Evolutionary conservation across 2,113 vertebrate genomes (phyloP), one percentile per base, ranked within the genome.

Genomic region (Nannobrachium achirus): DNA sequence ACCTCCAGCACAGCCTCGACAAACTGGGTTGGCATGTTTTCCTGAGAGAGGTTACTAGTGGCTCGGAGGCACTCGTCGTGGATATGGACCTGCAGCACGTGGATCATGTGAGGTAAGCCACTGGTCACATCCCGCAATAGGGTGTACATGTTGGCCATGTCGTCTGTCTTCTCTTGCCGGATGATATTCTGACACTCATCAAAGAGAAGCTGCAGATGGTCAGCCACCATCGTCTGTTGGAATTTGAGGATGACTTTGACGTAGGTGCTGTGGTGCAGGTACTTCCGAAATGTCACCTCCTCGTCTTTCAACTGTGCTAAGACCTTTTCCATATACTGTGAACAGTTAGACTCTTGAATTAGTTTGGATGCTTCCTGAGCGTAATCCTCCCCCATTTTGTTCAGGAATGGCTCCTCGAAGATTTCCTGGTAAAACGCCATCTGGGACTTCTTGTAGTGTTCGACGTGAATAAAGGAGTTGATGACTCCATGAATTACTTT

Each of bases 381-480:
- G 91, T 98, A 99, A 94, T 99, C 98, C 89, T 99, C 98, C 89
- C 98, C 97, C 59, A 96, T 98, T 96, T 97, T 97, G 67, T 90
- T 94, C 93, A 98, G 93, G 95, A 99, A 98, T 79, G 95, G 95
- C 88, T 94, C 95, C 93, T 98, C 98, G 90, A 99, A 99, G 88
- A 97, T 96, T 92, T 97, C 98, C 94, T 99, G 98, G 96, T 99
- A 99, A 98, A 99, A 98, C 96, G 3, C 71, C 25, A 33, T 33
- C 90, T 89, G 98, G 98, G 92, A 98, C 94, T 98, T 99, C 95
- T 99, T 98, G 96, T 98, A 99, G 94, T 99, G 97, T 97, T 99
- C 97, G 98, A 99, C 98, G 95, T 98, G 97, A 98, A 99, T 96
- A 98, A 99, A 99, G 94, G 98, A 99, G 96, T 99, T 97, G 93